phyloP scores from a whole-genome alignment of 2,888 invertebrate genomes.

The Junonia oenone region DNA sequence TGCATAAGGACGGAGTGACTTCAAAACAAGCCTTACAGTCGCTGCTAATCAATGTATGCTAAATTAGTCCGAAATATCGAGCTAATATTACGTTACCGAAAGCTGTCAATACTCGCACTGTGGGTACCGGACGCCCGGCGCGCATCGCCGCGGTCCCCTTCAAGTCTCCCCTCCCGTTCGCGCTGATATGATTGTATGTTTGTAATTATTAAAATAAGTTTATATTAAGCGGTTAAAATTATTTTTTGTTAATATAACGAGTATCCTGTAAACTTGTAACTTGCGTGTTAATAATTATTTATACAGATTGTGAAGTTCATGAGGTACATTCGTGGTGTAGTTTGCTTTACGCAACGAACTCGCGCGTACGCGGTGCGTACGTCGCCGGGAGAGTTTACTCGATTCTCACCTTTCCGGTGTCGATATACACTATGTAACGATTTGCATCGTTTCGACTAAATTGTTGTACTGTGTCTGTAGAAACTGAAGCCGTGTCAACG shows the following conservation, averaged over 20 bases:
- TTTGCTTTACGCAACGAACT: no score
- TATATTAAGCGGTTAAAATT: constrained; percentile 22
- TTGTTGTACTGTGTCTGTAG: not conserved
- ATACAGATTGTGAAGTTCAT: constrained; percentile 5
- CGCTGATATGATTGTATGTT: constrained; percentile 12
- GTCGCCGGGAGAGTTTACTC: no score
- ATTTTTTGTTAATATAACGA: constrained; percentile 23
- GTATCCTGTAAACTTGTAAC: constrained; percentile 16
- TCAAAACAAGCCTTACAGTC: no score
- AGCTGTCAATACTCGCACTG: no score
- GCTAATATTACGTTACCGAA: no score
- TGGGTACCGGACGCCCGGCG: no score
- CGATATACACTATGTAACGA: no score
- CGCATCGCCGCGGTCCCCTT: not conserved
- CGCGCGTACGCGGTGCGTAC: no score
- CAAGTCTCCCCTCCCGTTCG: not conserved
- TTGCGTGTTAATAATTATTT: constrained; percentile 22
- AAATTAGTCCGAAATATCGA: no score
- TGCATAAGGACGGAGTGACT: no score
- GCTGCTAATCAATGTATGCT: no score
- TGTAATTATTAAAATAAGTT: constrained; percentile 26
- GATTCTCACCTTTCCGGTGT: no score
- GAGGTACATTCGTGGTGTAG: not conserved
- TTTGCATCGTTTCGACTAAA: not conserved
- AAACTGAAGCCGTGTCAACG: not conserved